phyloP scores from a whole-genome alignment of 1,140 invertebrate species.

The Drosophila pandora region DNA sequence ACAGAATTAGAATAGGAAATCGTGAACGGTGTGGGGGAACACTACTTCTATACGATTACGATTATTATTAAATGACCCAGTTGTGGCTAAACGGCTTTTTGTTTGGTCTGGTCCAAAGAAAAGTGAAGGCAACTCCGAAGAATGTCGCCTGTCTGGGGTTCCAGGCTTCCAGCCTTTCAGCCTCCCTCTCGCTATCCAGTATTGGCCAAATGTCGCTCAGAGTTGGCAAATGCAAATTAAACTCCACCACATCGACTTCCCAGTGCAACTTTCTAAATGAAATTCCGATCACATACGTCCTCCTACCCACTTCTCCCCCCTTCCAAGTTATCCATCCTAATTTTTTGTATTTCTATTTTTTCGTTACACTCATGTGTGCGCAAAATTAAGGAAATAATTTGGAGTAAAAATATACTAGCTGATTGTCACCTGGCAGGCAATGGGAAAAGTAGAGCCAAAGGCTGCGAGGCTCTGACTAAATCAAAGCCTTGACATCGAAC shows the following conservation, averaged over 20 bases:
- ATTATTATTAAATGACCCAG: slow-evolving; percentile 77
- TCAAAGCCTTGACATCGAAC: slow-evolving; percentile 54
- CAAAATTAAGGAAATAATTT: slow-evolving; percentile 82
- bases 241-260: slow-evolving; percentile 50
- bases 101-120: slow-evolving; percentile 47
- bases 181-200: neutral
- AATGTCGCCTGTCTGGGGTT: slow-evolving; percentile 58
- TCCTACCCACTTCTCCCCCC: slow-evolving; percentile 6
- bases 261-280: slow-evolving; percentile 74
- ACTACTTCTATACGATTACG: slow-evolving; percentile 11
- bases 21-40: slow-evolving; percentile 34
- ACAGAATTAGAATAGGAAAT: slow-evolving; percentile 80
- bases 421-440: slow-evolving; percentile 73
- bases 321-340: neutral
- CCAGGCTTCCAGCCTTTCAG: neutral
- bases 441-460: slow-evolving; percentile 7
- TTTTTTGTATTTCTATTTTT: neutral
- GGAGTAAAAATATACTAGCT: slow-evolving; percentile 67
- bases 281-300: slow-evolving; percentile 62
- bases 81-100: slow-evolving; percentile 51
- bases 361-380: slow-evolving; percentile 41
- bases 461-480: slow-evolving; percentile 38
- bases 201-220: slow-evolving; percentile 52
- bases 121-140: slow-evolving; percentile 70
- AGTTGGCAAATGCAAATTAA: slow-evolving; percentile 71